phyloP scores from a whole-genome alignment of 2,113 vertebrate genomes.

The Heteronetta atricapilla region DNA sequence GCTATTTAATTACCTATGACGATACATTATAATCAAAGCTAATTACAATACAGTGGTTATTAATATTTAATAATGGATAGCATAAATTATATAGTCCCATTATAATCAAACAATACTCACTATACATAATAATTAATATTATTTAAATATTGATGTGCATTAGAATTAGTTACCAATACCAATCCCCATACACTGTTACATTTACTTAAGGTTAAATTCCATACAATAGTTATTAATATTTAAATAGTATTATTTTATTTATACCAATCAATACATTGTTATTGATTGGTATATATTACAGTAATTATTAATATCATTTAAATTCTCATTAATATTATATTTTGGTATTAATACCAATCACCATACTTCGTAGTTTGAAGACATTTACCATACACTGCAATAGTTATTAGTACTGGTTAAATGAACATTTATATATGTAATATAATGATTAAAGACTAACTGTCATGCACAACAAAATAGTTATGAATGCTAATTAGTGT shows the following conservation, averaged over 20 bases:
- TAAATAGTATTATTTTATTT: not conserved
- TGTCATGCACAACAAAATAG: rapidly evolving
- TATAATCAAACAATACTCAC: not conserved
- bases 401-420: not conserved
- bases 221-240: not conserved
- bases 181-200: not conserved
- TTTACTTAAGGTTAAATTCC: not conserved
- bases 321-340: not conserved
- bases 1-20: not conserved
- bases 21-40: not conserved
- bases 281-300: not conserved
- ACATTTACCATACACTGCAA: not conserved
- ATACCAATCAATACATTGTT: not conserved
- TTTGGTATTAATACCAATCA: not conserved
- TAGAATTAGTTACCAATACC: not conserved
- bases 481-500: not conserved
- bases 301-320: not conserved
- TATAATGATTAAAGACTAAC: not conserved
- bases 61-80: not conserved
- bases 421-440: not conserved
- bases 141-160: not conserved
- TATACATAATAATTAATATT: no score
- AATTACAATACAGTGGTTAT: not conserved
- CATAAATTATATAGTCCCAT: not conserved
- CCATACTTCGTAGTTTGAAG: not conserved